Evolutionary conservation across 2,113 vertebrate genomes (phyloP), one percentile per base, ranked within the genome.

Genomic region (Pardalotus punctatus): DNA sequence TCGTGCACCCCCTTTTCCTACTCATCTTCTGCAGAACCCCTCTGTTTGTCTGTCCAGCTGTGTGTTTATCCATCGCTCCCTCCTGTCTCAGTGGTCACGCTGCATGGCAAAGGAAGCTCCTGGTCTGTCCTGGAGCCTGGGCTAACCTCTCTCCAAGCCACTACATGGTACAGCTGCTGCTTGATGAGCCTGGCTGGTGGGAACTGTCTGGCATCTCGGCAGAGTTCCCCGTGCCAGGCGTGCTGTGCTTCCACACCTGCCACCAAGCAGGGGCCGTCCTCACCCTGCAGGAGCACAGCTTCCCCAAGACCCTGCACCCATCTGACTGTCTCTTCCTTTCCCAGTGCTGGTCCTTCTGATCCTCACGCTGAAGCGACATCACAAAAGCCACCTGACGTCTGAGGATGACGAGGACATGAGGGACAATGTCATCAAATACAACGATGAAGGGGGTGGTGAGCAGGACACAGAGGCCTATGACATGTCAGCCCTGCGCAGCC

Each of bases 361-460:
- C 97, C 98, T 99, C 94, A 99, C 99, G 0, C 98, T 99, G 90
- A 98, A 99, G 96, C 98, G 99, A 29, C 99, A 99, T 98, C 98
- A 99, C 83, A 99, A 99, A 96, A 99, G 99, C 97, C 99, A 99
- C 95, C 98, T 99, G 94, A 98, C 98, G 79, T 98, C 99, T 0
- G 99, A 99, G 76, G 99, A 99, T 12, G 99, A 99, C 5, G 99
- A 99, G 97, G 99, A 99, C 98, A 99, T 99, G 99, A 98, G 99
- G 10, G 99, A 99, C 97, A 99, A 99, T 69, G 99, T 99, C 96
- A 99, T 99, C 98, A 99, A 99, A 94, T 99, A 99, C 98, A 99
- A 99, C 3, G 99, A 99, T 8, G 99, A 99, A 81, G 99, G 99
- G 4, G 99, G 99, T 5, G 99, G 99, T 0, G 99, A 99, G 97